Conservation (phyloP, 1,140 invertebrate species). For the Lerema accius region DNA sequence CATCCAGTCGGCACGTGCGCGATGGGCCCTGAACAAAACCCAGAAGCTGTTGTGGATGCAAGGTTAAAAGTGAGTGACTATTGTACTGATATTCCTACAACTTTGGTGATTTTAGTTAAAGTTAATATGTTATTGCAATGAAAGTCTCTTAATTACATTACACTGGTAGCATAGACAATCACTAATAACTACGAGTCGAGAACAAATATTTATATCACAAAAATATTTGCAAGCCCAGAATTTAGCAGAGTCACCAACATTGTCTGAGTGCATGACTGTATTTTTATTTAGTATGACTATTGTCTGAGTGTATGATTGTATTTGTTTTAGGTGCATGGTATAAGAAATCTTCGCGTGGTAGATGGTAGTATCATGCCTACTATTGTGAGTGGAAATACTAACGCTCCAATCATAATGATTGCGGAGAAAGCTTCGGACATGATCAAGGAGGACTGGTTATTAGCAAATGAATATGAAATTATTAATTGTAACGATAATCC, state of each 20-base stretch:
- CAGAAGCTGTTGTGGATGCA: slow-evolving; percentile 82
- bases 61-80: slow-evolving; percentile 57
- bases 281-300: slow-evolving; percentile 7
- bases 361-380: slow-evolving; percentile 92
- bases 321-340: slow-evolving; percentile 87
- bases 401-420: slow-evolving; percentile 95
- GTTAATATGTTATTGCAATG: no score
- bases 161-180: no score
- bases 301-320: no score
- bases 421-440: slow-evolving; percentile 95
- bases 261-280: no score
- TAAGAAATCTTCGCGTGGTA: slow-evolving; percentile 88
- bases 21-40: slow-evolving; percentile 83
- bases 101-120: no score
- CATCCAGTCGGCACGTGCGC: slow-evolving; percentile 84
- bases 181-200: no score
- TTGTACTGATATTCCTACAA: no score
- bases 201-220: no score
- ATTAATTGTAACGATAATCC: slow-evolving; percentile 6
- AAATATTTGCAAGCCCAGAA: no score
- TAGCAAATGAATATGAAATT: slow-evolving; percentile 29
- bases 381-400: slow-evolving; percentile 93
- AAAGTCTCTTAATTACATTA: no score
- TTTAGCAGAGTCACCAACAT: no score
- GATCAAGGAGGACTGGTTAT: slow-evolving; percentile 89